Percentiles rank a stretch among this genome's conserved stretches.
Conservation (phyloP, 2,888 invertebrate genomes). For the Drosophila kuntzei region DNA sequence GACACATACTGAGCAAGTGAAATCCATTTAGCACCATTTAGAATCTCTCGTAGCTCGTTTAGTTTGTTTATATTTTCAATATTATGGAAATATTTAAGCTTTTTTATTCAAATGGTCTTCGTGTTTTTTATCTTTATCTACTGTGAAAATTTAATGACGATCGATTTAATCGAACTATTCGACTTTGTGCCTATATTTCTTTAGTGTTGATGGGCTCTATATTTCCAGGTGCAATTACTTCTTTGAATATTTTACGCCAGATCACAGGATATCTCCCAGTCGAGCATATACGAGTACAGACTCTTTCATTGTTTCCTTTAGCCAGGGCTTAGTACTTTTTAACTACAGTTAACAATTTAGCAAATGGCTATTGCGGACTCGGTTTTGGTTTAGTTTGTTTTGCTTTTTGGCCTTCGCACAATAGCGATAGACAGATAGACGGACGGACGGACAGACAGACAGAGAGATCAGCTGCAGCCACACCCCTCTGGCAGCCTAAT, state of each 20-base stretch:
- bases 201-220: too few species aligned
- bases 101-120: too few species aligned
- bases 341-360: constrained; percentile 70
- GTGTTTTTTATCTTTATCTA: too few species aligned
- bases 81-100: too few species aligned
- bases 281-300: not conserved
- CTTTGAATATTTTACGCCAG: not conserved
- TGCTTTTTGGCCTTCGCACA: constrained; percentile 45
- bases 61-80: too few species aligned
- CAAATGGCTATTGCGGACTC: constrained; percentile 59
- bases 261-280: not conserved
- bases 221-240: too few species aligned
- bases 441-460: not conserved
- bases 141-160: too few species aligned
- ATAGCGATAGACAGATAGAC: constrained; percentile 23
- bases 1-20: too few species aligned
- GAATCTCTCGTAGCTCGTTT: too few species aligned
- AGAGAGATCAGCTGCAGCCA: constrained; percentile 27
- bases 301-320: constrained; percentile 11
- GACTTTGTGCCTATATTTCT: too few species aligned
- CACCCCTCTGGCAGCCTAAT: constrained; percentile 19
- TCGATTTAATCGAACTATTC: too few species aligned
- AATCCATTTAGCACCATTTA: too few species aligned
- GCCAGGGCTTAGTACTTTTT: constrained; percentile 44
- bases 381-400: constrained; percentile 44